Evolutionary conservation across 1,140 invertebrate species (phyloP).

Genomic region (Magallana angulata): DNA sequence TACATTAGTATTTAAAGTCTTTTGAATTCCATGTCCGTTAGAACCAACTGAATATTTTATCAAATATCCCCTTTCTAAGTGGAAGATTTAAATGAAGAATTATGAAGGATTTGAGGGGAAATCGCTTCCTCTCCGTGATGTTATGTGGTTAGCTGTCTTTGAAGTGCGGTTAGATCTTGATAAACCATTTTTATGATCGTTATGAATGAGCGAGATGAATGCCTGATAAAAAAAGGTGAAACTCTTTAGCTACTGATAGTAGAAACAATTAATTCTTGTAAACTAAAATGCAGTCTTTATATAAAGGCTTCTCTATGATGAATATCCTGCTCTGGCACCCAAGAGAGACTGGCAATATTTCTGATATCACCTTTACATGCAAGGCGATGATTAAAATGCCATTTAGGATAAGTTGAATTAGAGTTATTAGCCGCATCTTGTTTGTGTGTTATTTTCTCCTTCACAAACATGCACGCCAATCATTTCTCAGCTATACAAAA

Average conservation of each 20-base stretch:
- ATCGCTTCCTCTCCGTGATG: constrained; percentile 24
- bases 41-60: constrained; percentile 18
- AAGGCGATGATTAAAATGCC: constrained; percentile 6
- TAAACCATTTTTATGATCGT: constrained; percentile 2
- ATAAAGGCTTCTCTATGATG: not conserved
- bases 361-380: constrained; percentile 5
- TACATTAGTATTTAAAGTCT: constrained; percentile 24
- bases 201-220: constrained; percentile 23
- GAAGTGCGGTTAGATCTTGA: constrained; percentile 30
- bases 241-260: constrained; percentile 24
- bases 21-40: constrained; percentile 8
- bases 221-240: constrained; percentile 35
- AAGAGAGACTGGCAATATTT: not conserved
- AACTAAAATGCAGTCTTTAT: not conserved
- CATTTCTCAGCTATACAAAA: not conserved
- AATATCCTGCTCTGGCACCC: no score
- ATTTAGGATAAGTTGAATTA: not conserved
- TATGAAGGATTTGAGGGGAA: not conserved
- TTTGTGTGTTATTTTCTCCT: not conserved
- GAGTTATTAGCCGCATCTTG: not conserved
- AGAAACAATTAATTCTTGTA: constrained; percentile 28
- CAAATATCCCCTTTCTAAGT: not conserved
- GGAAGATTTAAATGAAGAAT: constrained; percentile 31
- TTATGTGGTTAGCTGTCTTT: constrained; percentile 3
- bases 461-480: not conserved